Conservation (phyloP, 2,113 vertebrate species). For the Elanoides forficatus region DNA sequence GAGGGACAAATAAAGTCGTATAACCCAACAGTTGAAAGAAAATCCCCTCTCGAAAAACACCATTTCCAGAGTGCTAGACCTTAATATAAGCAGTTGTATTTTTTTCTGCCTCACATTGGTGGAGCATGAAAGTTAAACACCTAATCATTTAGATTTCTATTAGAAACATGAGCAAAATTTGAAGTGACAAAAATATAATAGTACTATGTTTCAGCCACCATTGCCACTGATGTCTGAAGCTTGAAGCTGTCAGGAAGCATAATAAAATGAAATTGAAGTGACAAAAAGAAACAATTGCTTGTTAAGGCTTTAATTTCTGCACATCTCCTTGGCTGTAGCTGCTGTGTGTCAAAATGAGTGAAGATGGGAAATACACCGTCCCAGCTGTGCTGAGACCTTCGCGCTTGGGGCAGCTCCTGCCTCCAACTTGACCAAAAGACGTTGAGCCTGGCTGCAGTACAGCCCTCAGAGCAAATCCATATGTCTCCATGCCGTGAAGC, state of each 20-base stretch:
- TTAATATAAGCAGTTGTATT: not conserved
- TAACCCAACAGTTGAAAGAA: not conserved
- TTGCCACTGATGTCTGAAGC: not conserved
- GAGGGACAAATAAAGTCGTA: not conserved
- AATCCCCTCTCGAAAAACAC: not conserved
- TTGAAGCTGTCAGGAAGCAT: not conserved
- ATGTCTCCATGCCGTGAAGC: not conserved
- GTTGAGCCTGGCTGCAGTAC: not conserved
- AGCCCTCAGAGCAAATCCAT: not conserved
- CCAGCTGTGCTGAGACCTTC: not conserved
- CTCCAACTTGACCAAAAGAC: not conserved
- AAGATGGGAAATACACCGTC: not conserved
- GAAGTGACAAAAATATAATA: slow-evolving; percentile 22
- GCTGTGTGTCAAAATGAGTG: not conserved
- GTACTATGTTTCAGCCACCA: not conserved
- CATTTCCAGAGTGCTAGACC: not conserved
- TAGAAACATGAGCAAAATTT: slow-evolving; percentile 11
- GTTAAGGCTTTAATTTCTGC: slow-evolving; percentile 22
- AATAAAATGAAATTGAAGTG: not conserved
- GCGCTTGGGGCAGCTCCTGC: not conserved
- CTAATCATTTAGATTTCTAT: slow-evolving; percentile 15
- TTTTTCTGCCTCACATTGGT: not conserved
- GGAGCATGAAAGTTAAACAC: slow-evolving; percentile 10
- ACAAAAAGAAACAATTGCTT: not conserved
- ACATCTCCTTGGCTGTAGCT: not conserved